These are phyloP conservation scores for Palaemon carinicauda DNA, from an alignment of 1,140 invertebrate species.

Conservation along the genomic window DNA sequence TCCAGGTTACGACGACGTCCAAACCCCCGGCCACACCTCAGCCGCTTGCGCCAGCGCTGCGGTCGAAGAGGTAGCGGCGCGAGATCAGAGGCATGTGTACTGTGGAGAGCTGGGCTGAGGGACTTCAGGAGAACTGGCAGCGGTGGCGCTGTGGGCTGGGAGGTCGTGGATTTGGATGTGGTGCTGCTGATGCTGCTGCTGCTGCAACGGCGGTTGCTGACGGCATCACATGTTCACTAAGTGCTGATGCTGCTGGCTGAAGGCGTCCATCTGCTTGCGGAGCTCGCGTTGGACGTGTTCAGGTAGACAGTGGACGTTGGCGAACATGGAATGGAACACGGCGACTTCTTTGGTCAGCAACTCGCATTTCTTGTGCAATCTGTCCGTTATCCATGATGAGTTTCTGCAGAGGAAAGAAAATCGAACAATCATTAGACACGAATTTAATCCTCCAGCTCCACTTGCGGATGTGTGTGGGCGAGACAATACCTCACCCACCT, in stretches of 20 bases:
- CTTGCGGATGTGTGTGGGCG: too few species aligned
- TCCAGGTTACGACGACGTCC: constrained; percentile 5
- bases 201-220: too few species aligned
- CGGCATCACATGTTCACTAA: constrained; percentile 61
- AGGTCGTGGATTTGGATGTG: constrained; percentile 5
- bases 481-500: too few species aligned
- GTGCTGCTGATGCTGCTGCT: background rate
- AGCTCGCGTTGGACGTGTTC: constrained; percentile 77
- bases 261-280: constrained; percentile 76
- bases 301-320: constrained; percentile 76
- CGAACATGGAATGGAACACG: constrained; percentile 81
- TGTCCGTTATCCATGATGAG: constrained; percentile 91
- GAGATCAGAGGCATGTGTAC: constrained; percentile 9
- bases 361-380: constrained; percentile 90
- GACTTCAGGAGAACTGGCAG: background rate
- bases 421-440: too few species aligned
- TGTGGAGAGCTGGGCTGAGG: constrained; percentile 9
- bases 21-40: background rate
- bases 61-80: background rate
- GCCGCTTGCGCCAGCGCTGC: constrained; percentile 29
- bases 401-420: constrained; percentile 32
- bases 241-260: constrained; percentile 71
- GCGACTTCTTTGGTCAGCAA: constrained; percentile 91
- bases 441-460: too few species aligned
- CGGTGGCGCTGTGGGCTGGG: background rate